These are phyloP conservation scores for Grapholita molesta DNA, from an alignment of 1,140 invertebrate species.

Conservation along the genomic window DNA sequence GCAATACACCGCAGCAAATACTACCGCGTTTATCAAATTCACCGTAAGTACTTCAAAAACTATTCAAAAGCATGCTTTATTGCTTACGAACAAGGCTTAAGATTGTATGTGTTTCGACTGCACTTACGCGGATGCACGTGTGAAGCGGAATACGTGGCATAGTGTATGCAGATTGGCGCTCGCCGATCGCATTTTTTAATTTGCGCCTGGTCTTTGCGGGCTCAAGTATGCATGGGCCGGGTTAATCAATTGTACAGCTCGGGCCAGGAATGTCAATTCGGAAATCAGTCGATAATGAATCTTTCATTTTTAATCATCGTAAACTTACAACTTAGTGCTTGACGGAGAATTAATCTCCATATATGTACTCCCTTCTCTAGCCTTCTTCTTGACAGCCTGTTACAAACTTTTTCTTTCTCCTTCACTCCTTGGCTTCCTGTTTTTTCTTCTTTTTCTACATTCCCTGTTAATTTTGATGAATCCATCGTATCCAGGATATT, in stretches of 20 bases:
- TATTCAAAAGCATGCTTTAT: not conserved
- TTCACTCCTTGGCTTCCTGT: too few relatives aligned
- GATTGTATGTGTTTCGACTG: not conserved
- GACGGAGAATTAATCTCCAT: too few relatives aligned
- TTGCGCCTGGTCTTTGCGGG: not conserved
- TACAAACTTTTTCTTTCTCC: too few relatives aligned
- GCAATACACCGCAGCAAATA: not conserved
- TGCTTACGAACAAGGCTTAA: not conserved
- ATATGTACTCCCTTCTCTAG: too few relatives aligned
- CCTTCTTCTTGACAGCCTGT: too few relatives aligned
- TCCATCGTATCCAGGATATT: too few relatives aligned
- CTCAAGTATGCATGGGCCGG: not conserved
- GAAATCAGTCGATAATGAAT: too few relatives aligned
- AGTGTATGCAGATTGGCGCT: not conserved
- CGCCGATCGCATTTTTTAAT: not conserved
- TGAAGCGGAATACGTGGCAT: not conserved
- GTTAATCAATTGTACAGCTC: not conserved
- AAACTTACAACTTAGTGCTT: too few relatives aligned
- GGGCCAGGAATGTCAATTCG: not conserved
- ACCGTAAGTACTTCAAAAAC: not conserved
- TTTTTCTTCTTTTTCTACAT: too few relatives aligned
- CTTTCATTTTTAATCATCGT: too few relatives aligned
- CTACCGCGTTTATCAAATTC: not conserved
- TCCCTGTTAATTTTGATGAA: too few relatives aligned
- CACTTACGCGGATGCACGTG: not conserved